Percentiles rank a stretch among this genome's conserved stretches.
Evolutionary conservation across 1,140 invertebrate genomes (phyloP).

Genomic region (Apis florea): DNA sequence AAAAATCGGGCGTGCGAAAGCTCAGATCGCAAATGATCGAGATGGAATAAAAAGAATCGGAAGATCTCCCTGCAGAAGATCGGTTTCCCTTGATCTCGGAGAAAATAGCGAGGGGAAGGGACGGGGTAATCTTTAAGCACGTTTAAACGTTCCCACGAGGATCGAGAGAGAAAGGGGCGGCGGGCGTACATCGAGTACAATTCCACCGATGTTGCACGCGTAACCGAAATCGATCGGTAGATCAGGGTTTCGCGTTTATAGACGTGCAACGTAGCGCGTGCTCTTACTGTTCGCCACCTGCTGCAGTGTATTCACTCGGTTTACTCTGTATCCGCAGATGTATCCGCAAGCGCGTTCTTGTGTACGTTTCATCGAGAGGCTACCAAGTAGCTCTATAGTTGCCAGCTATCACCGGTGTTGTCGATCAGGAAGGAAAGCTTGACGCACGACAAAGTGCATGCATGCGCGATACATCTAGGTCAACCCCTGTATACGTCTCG

Average conservation of each 20-base stretch:
- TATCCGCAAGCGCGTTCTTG: constrained; percentile 23
- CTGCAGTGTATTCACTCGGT: constrained; percentile 54
- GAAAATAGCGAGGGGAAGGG: background rate
- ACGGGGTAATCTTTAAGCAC: constrained; percentile 49
- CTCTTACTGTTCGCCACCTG: constrained; percentile 56
- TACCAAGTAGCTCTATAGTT: constrained; percentile 23
- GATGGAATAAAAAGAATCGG: background rate
- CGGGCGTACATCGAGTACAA: constrained; percentile 16
- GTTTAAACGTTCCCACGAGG: constrained; percentile 61
- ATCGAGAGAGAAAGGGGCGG: constrained; percentile 31
- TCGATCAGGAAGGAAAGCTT: constrained; percentile 48
- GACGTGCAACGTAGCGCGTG: constrained; percentile 41
- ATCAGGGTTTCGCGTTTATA: constrained; percentile 59
- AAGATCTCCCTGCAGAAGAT: too few species aligned
- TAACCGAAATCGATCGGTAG: constrained; percentile 56
- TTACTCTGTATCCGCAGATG: constrained; percentile 37
- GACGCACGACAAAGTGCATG: constrained; percentile 38
- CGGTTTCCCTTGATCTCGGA: constrained; percentile 11
- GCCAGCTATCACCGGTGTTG: constrained; percentile 35
- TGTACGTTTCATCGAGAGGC: constrained; percentile 52
- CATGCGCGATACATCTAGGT: constrained; percentile 28
- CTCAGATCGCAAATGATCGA: background rate
- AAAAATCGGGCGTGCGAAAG: too few species aligned
- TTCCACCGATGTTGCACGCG: constrained; percentile 39
- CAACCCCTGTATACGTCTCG: background rate